These are phyloP conservation scores for Potamarius usumacintae DNA, from an alignment of 2,113 vertebrate species.

Conservation along the genomic window DNA sequence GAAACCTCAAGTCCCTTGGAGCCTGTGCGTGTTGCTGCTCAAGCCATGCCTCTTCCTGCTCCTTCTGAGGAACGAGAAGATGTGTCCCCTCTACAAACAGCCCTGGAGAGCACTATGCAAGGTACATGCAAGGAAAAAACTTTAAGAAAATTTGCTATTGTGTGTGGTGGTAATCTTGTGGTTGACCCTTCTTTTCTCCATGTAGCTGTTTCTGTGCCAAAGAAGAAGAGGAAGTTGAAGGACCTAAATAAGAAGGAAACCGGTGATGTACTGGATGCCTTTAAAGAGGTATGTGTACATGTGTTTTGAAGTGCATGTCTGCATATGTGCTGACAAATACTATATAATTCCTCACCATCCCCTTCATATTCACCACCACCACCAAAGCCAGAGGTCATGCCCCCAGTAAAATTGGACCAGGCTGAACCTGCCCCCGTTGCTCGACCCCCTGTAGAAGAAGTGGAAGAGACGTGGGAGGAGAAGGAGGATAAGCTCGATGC, in stretches of 20 bases:
- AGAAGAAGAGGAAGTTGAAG: constrained; percentile 95
- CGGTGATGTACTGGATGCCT: constrained; percentile 93
- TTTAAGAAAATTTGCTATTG: neutral
- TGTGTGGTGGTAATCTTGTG: neutral
- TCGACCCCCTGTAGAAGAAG: constrained; percentile 75
- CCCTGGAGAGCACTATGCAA: constrained; percentile 78
- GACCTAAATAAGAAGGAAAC: constrained; percentile 94
- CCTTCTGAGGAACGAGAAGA: constrained; percentile 63
- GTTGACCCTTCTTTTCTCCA: constrained; percentile 10
- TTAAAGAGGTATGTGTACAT: constrained; percentile 85
- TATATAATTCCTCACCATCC: neutral
- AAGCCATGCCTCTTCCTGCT: constrained; percentile 46
- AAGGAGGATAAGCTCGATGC: constrained; percentile 93
- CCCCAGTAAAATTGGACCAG: constrained; percentile 50
- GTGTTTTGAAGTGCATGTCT: neutral
- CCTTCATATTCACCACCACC: constrained; percentile 23
- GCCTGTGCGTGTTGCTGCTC: constrained; percentile 24
- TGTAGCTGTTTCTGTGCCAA: constrained; percentile 90
- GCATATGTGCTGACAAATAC: neutral
- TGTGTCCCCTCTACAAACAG: constrained; percentile 66
- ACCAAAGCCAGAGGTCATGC: constrained; percentile 65
- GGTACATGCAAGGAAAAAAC: constrained; percentile 65
- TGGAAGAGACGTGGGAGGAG: constrained; percentile 91
- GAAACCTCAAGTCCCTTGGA: neutral
- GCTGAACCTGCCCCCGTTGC: constrained; percentile 63